phyloP scores from a whole-genome alignment of 2,797 vertebrate genomes.

The Lindbergichthys nudifrons region DNA sequence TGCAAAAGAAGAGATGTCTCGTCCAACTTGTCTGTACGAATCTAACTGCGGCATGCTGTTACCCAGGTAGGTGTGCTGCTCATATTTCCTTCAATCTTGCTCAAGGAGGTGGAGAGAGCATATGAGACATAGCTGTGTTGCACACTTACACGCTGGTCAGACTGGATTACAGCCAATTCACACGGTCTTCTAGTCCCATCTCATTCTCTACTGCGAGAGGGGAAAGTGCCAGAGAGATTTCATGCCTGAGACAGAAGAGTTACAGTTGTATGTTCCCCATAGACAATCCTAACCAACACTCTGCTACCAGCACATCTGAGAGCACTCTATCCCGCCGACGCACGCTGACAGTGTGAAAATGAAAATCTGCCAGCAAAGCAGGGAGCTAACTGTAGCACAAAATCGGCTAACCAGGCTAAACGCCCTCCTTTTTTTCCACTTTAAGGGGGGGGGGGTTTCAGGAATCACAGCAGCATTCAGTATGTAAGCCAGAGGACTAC shows the following conservation, averaged over 20 bases:
- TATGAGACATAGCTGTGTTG: conserved; percentile 59
- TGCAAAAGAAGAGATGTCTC: conserved; percentile 18
- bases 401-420: conserved; percentile 69
- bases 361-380: conserved; percentile 75
- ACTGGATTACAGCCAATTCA: conserved; percentile 77
- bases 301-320: conserved; percentile 62
- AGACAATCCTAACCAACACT: conserved; percentile 70
- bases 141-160: conserved; percentile 67
- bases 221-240: conserved; percentile 76
- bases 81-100: conserved; percentile 49
- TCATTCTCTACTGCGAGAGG: conserved; percentile 58
- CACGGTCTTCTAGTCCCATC: conserved; percentile 55
- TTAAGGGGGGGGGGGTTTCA: conserved; percentile 29
- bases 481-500: conserved; percentile 10
- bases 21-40: neutral
- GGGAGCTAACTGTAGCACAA: conserved; percentile 61
- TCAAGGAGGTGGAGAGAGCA: conserved; percentile 48
- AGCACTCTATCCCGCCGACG: conserved; percentile 57
- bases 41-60: conserved; percentile 40
- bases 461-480: conserved; percentile 62
- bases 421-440: conserved; percentile 33
- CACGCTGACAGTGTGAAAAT: conserved; percentile 82
- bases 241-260: conserved; percentile 77
- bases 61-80: conserved; percentile 39
- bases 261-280: conserved; percentile 69